Conservation (phyloP, 2,888 invertebrate genomes). For the Teleogryllus oceanicus region DNA sequence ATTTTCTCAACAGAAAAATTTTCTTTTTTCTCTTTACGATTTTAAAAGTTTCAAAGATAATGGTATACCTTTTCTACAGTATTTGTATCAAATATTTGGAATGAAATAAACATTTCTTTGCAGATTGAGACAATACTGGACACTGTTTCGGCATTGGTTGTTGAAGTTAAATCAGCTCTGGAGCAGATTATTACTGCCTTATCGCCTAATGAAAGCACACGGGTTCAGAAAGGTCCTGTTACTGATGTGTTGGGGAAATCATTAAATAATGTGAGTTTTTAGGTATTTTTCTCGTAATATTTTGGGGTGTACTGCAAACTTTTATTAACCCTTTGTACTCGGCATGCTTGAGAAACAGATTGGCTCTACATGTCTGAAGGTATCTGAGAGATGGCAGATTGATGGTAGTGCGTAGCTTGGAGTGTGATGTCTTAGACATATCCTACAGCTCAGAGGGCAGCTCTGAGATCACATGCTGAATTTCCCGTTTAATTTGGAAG, state of each 20-base stretch:
- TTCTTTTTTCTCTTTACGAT: background rate
- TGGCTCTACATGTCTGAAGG: no score
- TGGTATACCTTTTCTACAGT: background rate
- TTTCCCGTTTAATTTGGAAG: no score
- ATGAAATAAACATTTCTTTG: constrained; percentile 38
- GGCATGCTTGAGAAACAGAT: no score
- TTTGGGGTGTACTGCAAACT: no score
- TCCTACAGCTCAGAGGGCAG: no score
- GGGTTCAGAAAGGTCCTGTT: constrained; percentile 38
- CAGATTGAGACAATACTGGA: constrained; percentile 62
- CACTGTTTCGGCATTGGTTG: constrained; percentile 56
- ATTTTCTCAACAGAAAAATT: background rate
- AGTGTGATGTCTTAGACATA: no score
- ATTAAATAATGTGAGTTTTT: constrained; percentile 46
- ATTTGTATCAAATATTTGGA: background rate
- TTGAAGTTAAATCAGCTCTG: constrained; percentile 58
- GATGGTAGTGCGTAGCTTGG: no score
- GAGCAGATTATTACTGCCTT: constrained; percentile 54
- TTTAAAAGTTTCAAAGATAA: background rate
- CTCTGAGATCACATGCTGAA: no score
- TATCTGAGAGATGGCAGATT: no score
- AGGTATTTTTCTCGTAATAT: background rate
- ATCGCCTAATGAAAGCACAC: constrained; percentile 33
- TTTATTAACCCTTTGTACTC: no score
- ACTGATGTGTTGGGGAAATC: constrained; percentile 46